phyloP scores from a whole-genome alignment of 2,113 vertebrate genomes.

The Thamnaconus septentrionalis region DNA sequence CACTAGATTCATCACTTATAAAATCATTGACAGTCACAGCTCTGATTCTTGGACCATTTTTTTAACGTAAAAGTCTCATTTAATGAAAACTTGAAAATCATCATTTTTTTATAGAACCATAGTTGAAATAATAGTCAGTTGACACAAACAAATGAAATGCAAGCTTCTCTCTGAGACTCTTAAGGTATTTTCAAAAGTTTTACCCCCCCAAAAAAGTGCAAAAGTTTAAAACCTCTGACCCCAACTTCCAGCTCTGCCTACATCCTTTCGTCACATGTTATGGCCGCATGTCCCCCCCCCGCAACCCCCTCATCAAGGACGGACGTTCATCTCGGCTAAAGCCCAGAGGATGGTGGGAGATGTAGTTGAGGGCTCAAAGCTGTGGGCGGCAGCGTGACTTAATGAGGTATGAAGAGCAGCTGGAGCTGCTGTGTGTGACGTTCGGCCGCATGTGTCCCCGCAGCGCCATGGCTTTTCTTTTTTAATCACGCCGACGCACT shows the following conservation, averaged over 20 bases:
- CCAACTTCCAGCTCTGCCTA: not conserved
- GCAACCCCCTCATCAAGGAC: constrained; percentile 17
- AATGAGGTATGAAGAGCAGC: constrained; percentile 55
- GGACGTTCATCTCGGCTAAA: constrained; percentile 11
- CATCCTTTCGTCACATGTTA: constrained; percentile 14
- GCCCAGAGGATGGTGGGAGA: constrained; percentile 48
- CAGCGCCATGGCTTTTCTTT: constrained; percentile 38
- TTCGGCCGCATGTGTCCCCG: constrained; percentile 13
- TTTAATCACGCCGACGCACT: constrained; percentile 50
- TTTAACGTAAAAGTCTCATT: no score
- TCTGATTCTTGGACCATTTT: no score
- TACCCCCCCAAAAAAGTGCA: no score
- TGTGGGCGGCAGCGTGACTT: constrained; percentile 26
- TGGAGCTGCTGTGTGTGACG: constrained; percentile 34
- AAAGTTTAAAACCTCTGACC: no score
- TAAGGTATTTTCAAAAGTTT: no score
- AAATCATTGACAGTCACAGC: no score
- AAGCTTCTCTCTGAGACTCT: no score
- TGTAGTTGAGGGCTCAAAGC: constrained; percentile 27
- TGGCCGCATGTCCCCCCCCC: not conserved
- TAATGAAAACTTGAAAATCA: no score
- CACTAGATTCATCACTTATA: no score
- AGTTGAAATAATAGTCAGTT: no score
- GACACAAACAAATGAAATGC: no score
- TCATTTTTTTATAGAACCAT: no score